Conservation (phyloP, 2,888 invertebrate genomes). For the Octonoba sinensis region DNA sequence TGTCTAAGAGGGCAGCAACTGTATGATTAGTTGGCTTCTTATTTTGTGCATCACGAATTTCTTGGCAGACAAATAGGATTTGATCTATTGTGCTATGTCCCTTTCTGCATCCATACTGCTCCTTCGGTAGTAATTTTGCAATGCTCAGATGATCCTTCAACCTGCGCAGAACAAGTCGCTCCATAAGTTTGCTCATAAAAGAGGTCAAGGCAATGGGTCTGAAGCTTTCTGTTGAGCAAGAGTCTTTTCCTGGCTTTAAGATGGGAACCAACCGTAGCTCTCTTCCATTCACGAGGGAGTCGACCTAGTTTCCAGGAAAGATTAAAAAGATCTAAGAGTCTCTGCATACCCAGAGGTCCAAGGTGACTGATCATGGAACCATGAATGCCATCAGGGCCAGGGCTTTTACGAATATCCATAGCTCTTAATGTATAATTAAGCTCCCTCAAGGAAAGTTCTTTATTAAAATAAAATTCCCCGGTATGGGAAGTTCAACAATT, state of each 20-base stretch:
- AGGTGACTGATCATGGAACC: conserved; percentile 8
- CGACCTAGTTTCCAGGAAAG: not conserved
- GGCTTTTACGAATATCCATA: not conserved
- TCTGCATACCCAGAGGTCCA: conserved; percentile 2
- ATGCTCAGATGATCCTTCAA: too few species aligned
- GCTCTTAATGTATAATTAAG: not conserved
- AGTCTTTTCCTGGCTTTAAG: conserved; percentile 16
- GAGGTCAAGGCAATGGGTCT: too few species aligned
- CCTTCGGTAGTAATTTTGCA: too few species aligned
- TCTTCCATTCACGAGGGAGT: not conserved
- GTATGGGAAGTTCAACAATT: too few species aligned
- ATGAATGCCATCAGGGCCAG: conserved; percentile 17
- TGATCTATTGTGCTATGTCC: not conserved
- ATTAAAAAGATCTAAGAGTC: conserved; percentile 9
- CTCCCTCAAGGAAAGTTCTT: conserved; percentile 3
- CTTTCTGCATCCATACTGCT: too few species aligned
- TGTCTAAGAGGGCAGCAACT: too few species aligned
- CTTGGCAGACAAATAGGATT: not conserved
- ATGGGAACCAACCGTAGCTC: conserved; percentile 2
- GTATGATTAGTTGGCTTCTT: not conserved
- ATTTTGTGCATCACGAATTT: conserved; percentile 9
- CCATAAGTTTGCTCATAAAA: too few species aligned
- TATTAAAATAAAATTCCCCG: too few species aligned
- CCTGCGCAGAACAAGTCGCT: too few species aligned
- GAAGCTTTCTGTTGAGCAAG: not conserved